Conservation (phyloP, 2,113 vertebrate species). For the Sylvia atricapilla region DNA sequence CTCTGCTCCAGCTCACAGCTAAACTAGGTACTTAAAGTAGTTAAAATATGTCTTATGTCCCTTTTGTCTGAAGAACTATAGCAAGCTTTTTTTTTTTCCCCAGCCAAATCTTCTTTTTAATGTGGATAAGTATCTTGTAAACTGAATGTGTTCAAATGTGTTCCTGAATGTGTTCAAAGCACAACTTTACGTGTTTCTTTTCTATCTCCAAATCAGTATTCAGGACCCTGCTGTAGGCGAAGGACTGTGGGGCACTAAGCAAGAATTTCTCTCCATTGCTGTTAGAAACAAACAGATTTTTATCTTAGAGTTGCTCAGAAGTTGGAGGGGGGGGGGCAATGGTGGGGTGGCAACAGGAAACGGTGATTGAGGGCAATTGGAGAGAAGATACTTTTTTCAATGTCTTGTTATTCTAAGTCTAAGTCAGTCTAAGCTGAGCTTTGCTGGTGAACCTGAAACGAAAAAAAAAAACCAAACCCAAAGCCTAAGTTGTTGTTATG, state of each 20-base stretch:
- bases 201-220: neutral
- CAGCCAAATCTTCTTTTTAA: neutral
- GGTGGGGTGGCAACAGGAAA: fast-evolving
- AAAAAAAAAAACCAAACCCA: neutral
- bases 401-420: neutral
- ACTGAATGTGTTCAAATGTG: neutral
- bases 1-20: neutral
- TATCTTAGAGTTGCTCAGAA: neutral
- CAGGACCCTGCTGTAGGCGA: neutral
- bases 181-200: neutral
- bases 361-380: neutral
- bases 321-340: fast-evolving
- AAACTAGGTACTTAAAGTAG: neutral
- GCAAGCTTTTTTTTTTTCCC: neutral
- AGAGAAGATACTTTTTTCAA: neutral
- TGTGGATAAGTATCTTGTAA: neutral
- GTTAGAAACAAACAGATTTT: neutral
- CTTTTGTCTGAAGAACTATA: neutral
- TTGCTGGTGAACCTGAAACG: neutral
- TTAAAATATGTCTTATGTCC: neutral
- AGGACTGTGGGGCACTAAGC: neutral
- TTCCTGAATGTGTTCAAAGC: neutral
- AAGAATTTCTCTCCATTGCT: neutral
- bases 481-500: neutral
- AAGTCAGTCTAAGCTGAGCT: neutral